These are phyloP conservation scores for Alfaro cultratus DNA, from an alignment of 2,797 vertebrate species.

Conservation along the genomic window DNA sequence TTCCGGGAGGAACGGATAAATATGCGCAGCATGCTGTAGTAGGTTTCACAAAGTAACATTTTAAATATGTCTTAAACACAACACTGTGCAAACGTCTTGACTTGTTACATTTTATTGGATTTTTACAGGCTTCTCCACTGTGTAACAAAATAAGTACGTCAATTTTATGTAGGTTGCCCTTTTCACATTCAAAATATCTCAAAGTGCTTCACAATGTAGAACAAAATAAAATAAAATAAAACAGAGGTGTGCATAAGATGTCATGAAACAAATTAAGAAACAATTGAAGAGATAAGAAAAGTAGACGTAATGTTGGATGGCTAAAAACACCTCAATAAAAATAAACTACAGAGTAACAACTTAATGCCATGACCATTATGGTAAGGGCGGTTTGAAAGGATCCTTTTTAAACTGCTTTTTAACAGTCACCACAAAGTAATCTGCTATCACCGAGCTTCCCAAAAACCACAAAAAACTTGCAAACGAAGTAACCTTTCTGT, in stretches of 20 bases:
- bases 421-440: background rate
- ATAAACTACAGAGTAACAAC: background rate
- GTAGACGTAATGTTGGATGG: background rate
- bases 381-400: background rate
- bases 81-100: background rate
- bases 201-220: background rate
- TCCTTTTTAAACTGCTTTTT: background rate
- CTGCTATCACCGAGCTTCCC: background rate
- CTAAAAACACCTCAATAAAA: background rate
- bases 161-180: background rate
- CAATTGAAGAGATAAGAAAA: background rate
- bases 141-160: background rate
- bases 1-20: conserved; percentile 14
- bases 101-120: background rate
- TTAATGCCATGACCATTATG: background rate
- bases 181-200: background rate
- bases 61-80: background rate
- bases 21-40: background rate
- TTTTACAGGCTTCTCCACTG: background rate
- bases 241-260: background rate
- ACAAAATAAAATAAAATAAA: background rate
- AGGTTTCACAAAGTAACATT: background rate
- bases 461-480: background rate
- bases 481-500: background rate
- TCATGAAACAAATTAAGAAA: background rate